Percentiles rank a stretch among this genome's conserved stretches.
phyloP scores from a whole-genome alignment of 2,888 invertebrate genomes.

The Chirona hameri region DNA sequence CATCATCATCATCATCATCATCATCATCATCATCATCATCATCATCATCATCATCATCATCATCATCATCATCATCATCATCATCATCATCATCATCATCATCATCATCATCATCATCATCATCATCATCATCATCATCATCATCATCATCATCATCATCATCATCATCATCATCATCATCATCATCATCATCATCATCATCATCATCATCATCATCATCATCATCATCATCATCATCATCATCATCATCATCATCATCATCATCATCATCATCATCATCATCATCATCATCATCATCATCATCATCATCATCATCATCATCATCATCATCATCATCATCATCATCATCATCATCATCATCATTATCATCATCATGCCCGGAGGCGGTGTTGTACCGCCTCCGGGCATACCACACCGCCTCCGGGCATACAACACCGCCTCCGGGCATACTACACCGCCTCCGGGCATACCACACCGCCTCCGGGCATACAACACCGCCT shows the following conservation, averaged over 20 bases:
- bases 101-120: neutral
- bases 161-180: conserved; percentile 14
- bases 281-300: conserved; percentile 11
- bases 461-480: too few relatives aligned
- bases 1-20: conserved; percentile 11
- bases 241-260: conserved; percentile 22
- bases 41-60: conserved; percentile 7
- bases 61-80: neutral
- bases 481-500: too few relatives aligned
- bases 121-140: neutral
- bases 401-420: too few relatives aligned
- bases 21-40: conserved; percentile 23
- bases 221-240: conserved; percentile 7
- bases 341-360: conserved; percentile 12
- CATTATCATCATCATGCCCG: conserved; percentile 12
- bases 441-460: too few relatives aligned
- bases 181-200: conserved; percentile 22
- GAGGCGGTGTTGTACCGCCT: too few relatives aligned
- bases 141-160: neutral
- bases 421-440: too few relatives aligned
- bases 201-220: conserved; percentile 22
- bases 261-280: conserved; percentile 22
- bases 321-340: conserved; percentile 22
- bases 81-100: conserved; percentile 5
- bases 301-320: conserved; percentile 22